These are phyloP conservation scores for Pantherophis guttatus DNA, from an alignment of 2,113 vertebrate species.

Conservation along the genomic window DNA sequence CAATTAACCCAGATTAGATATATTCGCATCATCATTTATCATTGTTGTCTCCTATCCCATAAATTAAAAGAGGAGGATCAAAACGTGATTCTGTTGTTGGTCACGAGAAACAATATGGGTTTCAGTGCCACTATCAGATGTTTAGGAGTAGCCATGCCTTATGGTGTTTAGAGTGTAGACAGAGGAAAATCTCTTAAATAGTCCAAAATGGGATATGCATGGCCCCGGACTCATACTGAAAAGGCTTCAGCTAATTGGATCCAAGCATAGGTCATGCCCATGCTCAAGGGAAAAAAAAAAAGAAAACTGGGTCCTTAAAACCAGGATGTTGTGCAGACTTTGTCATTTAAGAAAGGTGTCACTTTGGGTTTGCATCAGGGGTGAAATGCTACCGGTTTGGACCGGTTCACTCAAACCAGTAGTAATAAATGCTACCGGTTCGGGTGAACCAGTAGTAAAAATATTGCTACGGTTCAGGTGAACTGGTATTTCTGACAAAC, in stretches of 20 bases:
- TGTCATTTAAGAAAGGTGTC: not conserved
- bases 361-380: not conserved
- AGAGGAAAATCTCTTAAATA: not conserved
- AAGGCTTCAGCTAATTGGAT: not conserved
- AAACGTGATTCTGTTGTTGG: not conserved
- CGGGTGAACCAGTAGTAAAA: no score
- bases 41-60: not conserved
- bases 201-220: not conserved
- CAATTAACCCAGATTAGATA: not conserved
- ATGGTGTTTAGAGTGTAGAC: not conserved
- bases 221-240: not conserved
- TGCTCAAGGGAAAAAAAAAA: not conserved
- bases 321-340: not conserved
- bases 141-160: not conserved
- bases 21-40: not conserved
- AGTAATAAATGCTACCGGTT: no score
- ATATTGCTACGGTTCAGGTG: no score
- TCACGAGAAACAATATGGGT: not conserved
- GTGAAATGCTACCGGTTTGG: no score
- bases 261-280: not conserved
- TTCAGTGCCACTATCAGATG: not conserved
- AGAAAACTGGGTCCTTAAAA: not conserved
- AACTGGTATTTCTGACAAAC: no score
- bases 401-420: no score
- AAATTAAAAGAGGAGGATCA: not conserved